Evolutionary conservation across 1,140 invertebrate species (phyloP), one percentile per base, ranked within the genome.

Genomic region (Thalassaphorura encarpata): DNA sequence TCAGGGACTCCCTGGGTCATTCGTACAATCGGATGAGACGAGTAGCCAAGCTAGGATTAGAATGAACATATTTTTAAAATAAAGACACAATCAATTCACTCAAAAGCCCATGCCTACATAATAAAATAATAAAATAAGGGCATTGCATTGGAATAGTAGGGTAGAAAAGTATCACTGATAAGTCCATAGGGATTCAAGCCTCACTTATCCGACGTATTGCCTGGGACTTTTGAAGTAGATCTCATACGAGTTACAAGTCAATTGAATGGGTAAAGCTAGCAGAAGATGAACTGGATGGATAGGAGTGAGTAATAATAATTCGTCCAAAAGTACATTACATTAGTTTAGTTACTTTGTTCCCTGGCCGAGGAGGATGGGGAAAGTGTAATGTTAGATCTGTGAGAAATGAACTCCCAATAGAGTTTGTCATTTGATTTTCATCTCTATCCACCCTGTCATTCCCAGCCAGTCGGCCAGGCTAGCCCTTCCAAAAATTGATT

Each of bases 361-460:
- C 18, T 43, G 42, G 19, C n/a, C 31, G 36, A 40, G 15, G 5
- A 15, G 18, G 3, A 11, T 24, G 19, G 19, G 13, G 4, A 21
- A 8, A 41, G 21, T 42, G 63, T 62, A 65, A 65, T 48, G 42
- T 31, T 62, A 65, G 54, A 65, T 62, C 52, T 65, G 63, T 65
- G 63, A 65, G 63, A 65, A 65, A 65, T 65, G 60, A 65, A 65
- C 46, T 65, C 63, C 63, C 60, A 62, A 65, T 62, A 52, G 63
- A 54, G 23, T 60, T 56, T 62, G 63, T 62, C 63, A 65, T 60
- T 62, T 65, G 63, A 65, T 65, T 65, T 62, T 60, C 60, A 62
- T 65, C 62, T 61, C 40, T n/a, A n/a, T n/a, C n/a, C n/a, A n/a
- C n/a, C n/a, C n/a, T n/a, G n/a, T n/a, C n/a, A n/a, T n/a, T n/a